Conservation (phyloP, 30 jellyfish, hydroid and myxozoan genomes). For the Pelagia noctiluca region DNA sequence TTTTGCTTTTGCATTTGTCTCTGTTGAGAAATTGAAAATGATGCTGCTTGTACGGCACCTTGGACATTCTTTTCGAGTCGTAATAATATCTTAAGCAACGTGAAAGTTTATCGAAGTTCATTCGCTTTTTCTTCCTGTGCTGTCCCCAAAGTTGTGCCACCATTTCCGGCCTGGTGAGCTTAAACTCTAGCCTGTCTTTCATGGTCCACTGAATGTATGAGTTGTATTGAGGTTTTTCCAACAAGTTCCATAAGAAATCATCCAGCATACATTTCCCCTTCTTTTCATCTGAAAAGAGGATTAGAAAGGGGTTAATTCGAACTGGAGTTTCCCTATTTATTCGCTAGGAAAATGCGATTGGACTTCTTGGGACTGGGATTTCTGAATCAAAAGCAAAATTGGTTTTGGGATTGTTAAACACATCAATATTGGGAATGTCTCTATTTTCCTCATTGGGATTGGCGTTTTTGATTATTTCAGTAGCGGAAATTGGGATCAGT, state of each 20-base stretch:
- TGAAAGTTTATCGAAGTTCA: conserved; percentile 58
- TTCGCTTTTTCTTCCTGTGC: conserved; percentile 42
- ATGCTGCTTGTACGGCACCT: conserved; percentile 55
- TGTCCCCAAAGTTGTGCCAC: conserved; percentile 73
- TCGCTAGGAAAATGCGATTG: too few relatives aligned
- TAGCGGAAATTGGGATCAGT: too few relatives aligned
- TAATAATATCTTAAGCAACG: conserved; percentile 59
- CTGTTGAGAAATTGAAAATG: conserved; percentile 51
- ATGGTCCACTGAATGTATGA: conserved; percentile 62
- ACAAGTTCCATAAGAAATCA: conserved; percentile 50
- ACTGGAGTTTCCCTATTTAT: too few relatives aligned
- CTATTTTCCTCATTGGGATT: too few relatives aligned
- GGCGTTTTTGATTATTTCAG: too few relatives aligned
- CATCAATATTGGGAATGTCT: too few relatives aligned
- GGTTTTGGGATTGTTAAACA: too few relatives aligned
- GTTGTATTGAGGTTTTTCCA: conserved; percentile 36
- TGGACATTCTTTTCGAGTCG: conserved; percentile 29
- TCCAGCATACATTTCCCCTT: conserved; percentile 54
- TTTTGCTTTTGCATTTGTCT: background rate
- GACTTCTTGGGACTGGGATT: too few relatives aligned
- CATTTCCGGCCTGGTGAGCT: conserved; percentile 59
- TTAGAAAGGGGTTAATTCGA: too few relatives aligned
- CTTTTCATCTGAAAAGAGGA: conserved; percentile 5
- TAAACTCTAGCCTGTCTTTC: conserved; percentile 49
- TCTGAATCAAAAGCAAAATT: too few relatives aligned